Evolutionary conservation across 2,888 invertebrate genomes (phyloP).

Genomic region (Metacarcinus magister): DNA sequence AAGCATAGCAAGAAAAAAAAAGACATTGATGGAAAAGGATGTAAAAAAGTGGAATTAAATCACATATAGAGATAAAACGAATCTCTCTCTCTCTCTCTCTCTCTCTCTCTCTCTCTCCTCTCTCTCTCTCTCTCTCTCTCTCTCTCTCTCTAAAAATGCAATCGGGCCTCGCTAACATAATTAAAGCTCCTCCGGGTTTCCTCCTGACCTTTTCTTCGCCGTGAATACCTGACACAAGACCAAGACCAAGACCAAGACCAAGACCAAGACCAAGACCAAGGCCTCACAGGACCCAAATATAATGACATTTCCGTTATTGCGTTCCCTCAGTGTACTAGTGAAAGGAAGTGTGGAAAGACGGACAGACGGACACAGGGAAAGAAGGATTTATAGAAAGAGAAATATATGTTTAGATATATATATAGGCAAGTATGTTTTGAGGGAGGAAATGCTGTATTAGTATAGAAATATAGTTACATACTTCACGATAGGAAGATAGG

Average conservation of each 20-base stretch:
- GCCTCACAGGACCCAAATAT: neutral
- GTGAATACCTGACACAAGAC: neutral
- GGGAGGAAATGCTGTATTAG: too few relatives aligned
- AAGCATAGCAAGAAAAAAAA: neutral
- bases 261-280: too few relatives aligned
- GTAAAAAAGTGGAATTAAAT: neutral
- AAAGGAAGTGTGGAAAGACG: neutral
- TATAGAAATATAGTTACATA: too few relatives aligned
- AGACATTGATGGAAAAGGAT: neutral
- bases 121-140: constrained; percentile 7
- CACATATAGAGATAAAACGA: neutral
- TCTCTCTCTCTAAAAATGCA: constrained; percentile 30
- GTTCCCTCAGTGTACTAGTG: neutral
- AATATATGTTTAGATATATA: neutral
- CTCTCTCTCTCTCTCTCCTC: constrained; percentile 46
- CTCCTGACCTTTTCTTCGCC: neutral
- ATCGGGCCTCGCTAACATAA: neutral
- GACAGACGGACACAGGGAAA: too few relatives aligned
- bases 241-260: too few relatives aligned
- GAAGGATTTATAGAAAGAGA: too few relatives aligned
- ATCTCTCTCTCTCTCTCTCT: constrained; percentile 17
- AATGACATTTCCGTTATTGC: neutral
- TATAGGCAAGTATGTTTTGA: too few relatives aligned
- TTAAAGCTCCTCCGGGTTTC: neutral
- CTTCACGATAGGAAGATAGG: too few relatives aligned